Base-by-base conservation (phyloP, 2,888 invertebrate species). In the Drosophila infuscata region DNA sequence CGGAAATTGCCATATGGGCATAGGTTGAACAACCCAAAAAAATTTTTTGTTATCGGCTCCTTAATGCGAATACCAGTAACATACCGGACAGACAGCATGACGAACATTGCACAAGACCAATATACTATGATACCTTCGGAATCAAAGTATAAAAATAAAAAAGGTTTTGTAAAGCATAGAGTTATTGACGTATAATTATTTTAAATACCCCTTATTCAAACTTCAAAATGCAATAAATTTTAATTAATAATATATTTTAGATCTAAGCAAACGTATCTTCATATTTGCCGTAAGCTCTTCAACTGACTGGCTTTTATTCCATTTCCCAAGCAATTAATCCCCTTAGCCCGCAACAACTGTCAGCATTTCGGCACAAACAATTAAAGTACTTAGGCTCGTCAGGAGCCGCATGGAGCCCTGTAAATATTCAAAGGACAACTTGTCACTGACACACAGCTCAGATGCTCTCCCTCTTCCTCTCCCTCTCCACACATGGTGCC, bases 361-460 rank as follows among this genome's bases (percentile, higher is more conserved):
- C 67, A 76, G 56, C 70, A 64, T 72, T 76, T 74, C 51, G 68
- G 59, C 63, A 71, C 59, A 79, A 87, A 84, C 89, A 84, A 89
- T 85, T 85, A 89, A 82, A 82, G 89, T 82, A 72, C 82, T 79
- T 87, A 79, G 82, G 59, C 60, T 70, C 58, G 69, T 59, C 62
- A 62, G 64, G 43, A 68, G 58, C 66, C 57, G 54, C 70, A 67
- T 35, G 51, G 29, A 83, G 52, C 65, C 38, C 66, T 74, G 62
- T 56, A 63, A 87, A 84, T 89, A 84, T 81, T 83, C 83, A 88
- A 68, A 77, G 70, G 66, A 57, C 81, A 81, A 70, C 88, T 78
- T 83, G 88, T 83, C 86, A 83, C 66, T 67, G 69, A 41, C 79
- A 79, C 60, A 76, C 77, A 66, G 35, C 68, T 30, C 56, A 65